phyloP scores from a whole-genome alignment of 2,888 invertebrate species.

The Trisateles emortualis region DNA sequence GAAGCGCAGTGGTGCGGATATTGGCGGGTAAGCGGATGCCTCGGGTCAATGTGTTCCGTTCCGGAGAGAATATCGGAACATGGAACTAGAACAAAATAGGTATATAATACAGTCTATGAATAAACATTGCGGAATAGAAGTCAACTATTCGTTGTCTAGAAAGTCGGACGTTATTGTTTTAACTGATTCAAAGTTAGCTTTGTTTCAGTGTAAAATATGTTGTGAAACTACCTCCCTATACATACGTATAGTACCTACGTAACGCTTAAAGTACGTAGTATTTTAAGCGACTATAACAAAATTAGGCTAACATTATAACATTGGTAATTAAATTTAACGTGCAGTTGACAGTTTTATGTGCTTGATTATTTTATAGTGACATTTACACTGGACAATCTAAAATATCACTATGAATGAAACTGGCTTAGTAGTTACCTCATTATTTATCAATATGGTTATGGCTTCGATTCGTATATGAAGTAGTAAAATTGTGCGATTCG shows the following conservation, averaged over 20 bases:
- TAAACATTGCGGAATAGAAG: neutral
- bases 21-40: conserved; percentile 49
- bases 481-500: too few relatives aligned
- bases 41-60: conserved; percentile 47
- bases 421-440: too few relatives aligned
- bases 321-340: neutral
- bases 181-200: neutral
- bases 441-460: too few relatives aligned
- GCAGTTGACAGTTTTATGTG: neutral
- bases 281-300: conserved; percentile 1
- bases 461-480: too few relatives aligned
- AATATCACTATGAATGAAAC: too few relatives aligned
- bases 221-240: neutral
- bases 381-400: too few relatives aligned
- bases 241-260: too few relatives aligned
- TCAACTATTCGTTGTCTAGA: conserved; percentile 2
- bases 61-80: conserved; percentile 19
- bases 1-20: conserved; percentile 53
- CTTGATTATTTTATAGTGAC: neutral
- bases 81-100: neutral
- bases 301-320: neutral
- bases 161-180: conserved; percentile 1
- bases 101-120: neutral
- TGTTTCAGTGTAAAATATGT: neutral
- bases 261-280: too few relatives aligned